Evolutionary conservation across 1,140 invertebrate species (phyloP), one percentile per base, ranked within the genome.

Genomic region (Coboldia fuscipes): DNA sequence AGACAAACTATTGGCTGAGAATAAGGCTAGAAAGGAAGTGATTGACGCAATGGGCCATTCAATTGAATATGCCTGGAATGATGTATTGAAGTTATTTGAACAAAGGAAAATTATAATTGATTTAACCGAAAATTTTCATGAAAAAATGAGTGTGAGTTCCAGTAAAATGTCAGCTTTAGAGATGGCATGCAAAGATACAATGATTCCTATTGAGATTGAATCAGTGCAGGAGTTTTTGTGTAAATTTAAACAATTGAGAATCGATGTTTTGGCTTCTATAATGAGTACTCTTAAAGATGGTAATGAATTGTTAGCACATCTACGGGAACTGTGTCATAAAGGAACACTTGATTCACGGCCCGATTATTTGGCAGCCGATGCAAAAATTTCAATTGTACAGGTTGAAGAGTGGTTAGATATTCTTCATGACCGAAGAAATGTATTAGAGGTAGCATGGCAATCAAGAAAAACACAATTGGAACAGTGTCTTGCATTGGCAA

Each of bases 1-100:
- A 1, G 85, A 92, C 56, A 71, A 77, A 44, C 58, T 85, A 39
- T 78, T 85, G 39, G 70, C 73, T 15, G 75, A 70, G 4, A 79
- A 89, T 48, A 69, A 68, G 44, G 72, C 75, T 10, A 64, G 72
- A 40, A 72, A 70, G 41, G 77, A 73, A 59, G 78, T 90, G 14
- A 86, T 89, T 48, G 72, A 77, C 33, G 83, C 84, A 2, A 92
- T 93, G 86, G 84, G 84, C 9, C 80, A 86, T 50, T 82, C 80
- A 14, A 58, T 93, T 21, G 76, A 75, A 27, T 65, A 75, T 40
- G 83, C 85, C 1, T 93, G 88, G 88, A 73, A 72, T 45, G 83
- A 88, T 48, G 72, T 92, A 27, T 80, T 86, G 47, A 61, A 62
- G 33, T 72, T 83, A 45, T 57, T 92, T 37, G 75, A 86, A 45